Base-by-base conservation (phyloP, 2,113 vertebrate genomes). In the Todiramphus chloris region DNA sequence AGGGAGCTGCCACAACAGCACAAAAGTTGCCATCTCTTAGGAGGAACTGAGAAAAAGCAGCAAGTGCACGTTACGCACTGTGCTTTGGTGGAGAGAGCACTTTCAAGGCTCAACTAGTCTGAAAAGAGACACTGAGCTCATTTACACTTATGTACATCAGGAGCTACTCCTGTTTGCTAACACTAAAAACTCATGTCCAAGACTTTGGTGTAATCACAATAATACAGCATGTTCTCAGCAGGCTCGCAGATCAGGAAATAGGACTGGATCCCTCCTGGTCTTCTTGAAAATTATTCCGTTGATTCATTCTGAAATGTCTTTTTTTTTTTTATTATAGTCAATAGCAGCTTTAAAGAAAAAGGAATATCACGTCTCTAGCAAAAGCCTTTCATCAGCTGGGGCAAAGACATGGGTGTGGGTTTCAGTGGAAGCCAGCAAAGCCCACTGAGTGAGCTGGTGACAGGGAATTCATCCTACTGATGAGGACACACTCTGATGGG, bases 171-270 rank as follows among this genome's bases (percentile, higher is more conserved):
- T 46, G 27, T 60, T 81, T 50, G 23, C 15, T 41, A 9, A 30
- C 50, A 7, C 37, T 44, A 37, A 72, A 72, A 33, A 15, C 31
- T 21, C 55, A 13, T 0, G 35, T 44, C 69, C 70, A 46, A 16
- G 41, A 19, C 33, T 77, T 17, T 37, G 41, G 60, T 4, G 3
- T 43, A 62, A 35, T 41, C 35, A 30, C 75, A 64, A 0, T 12
- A 67, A 77, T 0, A 28, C 28, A 12, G 18, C 0, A 0, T 20
- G 7, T 43, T 67, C 24, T 91, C 74, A 0, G 0, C 13, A 55
- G 67, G 30, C 35, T 56, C 4, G 2, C 69, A 59, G 50, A 18
- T 24, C 31, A 30, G 43, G 64, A 43, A 79, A 80, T 0, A 3
- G 81, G 50, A 63, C 18, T 37, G 43, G 11, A 41, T 56, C 24